Evolutionary conservation across 2,113 vertebrate genomes (phyloP), one percentile per base, ranked within the genome.

Genomic region (Chascanopsetta lugubris): DNA sequence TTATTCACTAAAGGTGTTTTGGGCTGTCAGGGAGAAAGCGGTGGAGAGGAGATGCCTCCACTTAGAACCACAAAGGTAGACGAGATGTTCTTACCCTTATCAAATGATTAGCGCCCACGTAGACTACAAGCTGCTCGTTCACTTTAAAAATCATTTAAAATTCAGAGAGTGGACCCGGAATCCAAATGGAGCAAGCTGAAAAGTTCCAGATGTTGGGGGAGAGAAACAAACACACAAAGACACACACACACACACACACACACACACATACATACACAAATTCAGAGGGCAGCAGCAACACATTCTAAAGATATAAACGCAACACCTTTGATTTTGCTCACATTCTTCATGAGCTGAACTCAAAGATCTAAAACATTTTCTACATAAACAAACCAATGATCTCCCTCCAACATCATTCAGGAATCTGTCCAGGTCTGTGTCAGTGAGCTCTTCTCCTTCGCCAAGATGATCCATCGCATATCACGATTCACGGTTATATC

Each of bases 1-100:
- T 90, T 88, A 87, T 90, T 88, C 85, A 86, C 46, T 49, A 64
- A 71, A 85, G 80, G 77, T 87, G 86, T 86, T 80, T 83, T 82
- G 70, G 65, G 64, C 68, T 83, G 82, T 85, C 83, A 83, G 63
- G 59, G 24, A 80, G 65, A 72, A 79, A 55, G 17, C 48, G 27
- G 26, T 8, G 17, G 27, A 68, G 67, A 68, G 30, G 68, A 27
- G 48, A 25, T 60, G 75, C 67, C 53, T 60, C 29, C 63, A 57
- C 45, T 65, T 42, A 69, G 77, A 75, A 73, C 83, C 76, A 76
- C 69, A 75, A 63, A 72, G 75, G 67, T 57, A 69, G 72, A 82
- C 71, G 46, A 69, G 57, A 80, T 40, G 72, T 78, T 84, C 72
- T 55, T 57, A 47, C 66, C 45, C 61, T 85, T 76, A 66, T 82